These are phyloP conservation scores for Ceyx margarethae DNA, from an alignment of 2,113 vertebrate species.

Conservation along the genomic window DNA sequence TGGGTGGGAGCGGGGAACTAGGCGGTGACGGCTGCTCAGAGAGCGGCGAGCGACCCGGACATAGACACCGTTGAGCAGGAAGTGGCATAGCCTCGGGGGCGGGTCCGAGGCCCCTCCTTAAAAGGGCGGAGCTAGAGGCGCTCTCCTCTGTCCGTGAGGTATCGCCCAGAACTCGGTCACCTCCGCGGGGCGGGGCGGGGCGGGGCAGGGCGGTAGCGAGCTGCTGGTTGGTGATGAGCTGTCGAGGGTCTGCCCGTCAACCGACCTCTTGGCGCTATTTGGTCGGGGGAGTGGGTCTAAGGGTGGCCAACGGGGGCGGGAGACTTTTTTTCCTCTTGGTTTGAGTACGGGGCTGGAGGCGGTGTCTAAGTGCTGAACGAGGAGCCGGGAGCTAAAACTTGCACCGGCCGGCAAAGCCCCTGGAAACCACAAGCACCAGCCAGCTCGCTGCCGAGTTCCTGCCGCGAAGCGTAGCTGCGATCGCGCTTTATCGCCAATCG, in stretches of 20 bases:
- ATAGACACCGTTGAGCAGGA: slow-evolving; percentile 20
- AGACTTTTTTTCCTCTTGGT: too few species aligned
- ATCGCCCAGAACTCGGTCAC: too few species aligned
- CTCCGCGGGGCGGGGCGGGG: too few species aligned
- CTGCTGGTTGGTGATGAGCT: not conserved
- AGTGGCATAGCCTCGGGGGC: not conserved
- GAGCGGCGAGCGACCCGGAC: slow-evolving; percentile 28
- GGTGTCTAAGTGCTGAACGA: not conserved
- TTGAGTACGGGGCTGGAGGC: not conserved
- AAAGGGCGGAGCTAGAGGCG: not conserved
- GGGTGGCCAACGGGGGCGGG: not conserved
- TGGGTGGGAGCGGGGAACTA: not conserved
- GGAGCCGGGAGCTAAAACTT: not conserved
- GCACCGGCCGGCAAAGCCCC: not conserved
- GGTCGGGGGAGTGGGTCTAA: too few species aligned
- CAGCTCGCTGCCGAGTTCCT: not conserved
- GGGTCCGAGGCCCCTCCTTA: not conserved
- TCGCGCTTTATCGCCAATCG: too few species aligned
- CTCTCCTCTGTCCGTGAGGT: too few species aligned
- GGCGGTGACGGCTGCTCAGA: not conserved
- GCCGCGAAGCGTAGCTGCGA: rapidly evolving
- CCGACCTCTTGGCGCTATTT: not conserved
- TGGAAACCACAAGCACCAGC: not conserved
- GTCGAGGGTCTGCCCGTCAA: not conserved
- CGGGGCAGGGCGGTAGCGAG: too few species aligned